Evolutionary conservation across 2,113 vertebrate species (phyloP), one percentile per base, ranked within the genome.

Genomic region (Chlorodrepanis virens): DNA sequence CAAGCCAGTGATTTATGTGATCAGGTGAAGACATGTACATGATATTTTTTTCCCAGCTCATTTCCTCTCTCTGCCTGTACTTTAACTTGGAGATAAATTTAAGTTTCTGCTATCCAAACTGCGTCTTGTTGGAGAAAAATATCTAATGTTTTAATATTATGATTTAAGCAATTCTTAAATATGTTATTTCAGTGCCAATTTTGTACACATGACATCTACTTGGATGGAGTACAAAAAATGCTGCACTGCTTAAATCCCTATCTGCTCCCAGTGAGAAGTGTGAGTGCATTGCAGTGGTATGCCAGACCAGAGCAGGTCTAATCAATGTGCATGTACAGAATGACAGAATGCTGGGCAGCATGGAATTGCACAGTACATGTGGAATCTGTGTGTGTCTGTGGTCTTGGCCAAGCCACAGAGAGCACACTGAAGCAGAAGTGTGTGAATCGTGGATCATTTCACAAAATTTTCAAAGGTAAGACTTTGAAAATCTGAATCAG

Each of bases 21-120:
- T 94, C 94, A 95, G 83, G 93, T 87, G 91, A 94, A 91, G 94
- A 95, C 91, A 94, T 64, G 76, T 84, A 94, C 69, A 60, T 37
- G 64, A 84, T 64, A 70, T 89, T 94, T 93, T 92, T 92, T 96
- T 94, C 35, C 87, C 72, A 82, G 60, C 91, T 95, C 61, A 31
- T 94, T 97, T 95, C 83, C 94, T 96, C 81, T 81, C 20, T 82
- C 20, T 63, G 49, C 18, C 35, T 83, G 33, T 83, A 80, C 53
- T 83, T 76, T 24, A 83, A 22, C 35, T 81, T 84, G n/a, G 64
- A 91, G 33, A 77, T 45, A 78, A 89, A 84, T 63, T 54, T 59
- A 77, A 67, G 39, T 70, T 96, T 79, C 49, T 79, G 49, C 16
- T 28, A 42, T 35, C 21, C 28, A 88, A 21, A 9, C 6, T 76